These are phyloP conservation scores for Sparus aurata DNA, from an alignment of 2,797 vertebrate species.

Conservation along the genomic window DNA sequence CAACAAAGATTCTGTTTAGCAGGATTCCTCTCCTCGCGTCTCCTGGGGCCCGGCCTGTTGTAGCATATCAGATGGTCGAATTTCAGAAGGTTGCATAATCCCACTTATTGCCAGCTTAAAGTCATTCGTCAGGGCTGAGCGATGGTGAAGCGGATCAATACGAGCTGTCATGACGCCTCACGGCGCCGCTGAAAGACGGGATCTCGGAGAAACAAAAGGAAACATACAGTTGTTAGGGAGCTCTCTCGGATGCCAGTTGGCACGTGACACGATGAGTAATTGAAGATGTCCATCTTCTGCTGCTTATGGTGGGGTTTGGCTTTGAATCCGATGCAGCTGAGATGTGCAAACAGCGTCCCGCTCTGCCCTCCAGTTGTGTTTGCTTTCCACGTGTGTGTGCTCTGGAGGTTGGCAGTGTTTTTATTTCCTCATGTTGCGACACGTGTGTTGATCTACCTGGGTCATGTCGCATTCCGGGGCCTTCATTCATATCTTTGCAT, in stretches of 20 bases:
- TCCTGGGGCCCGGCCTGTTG: slow-evolving; percentile 59
- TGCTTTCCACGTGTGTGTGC: slow-evolving; percentile 24
- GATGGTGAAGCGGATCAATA: slow-evolving; percentile 83
- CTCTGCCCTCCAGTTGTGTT: slow-evolving; percentile 58
- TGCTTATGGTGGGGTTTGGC: slow-evolving; percentile 60
- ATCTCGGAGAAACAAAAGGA: slow-evolving; percentile 77
- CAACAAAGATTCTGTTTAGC: slow-evolving; percentile 56
- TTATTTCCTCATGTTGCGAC: slow-evolving; percentile 44
- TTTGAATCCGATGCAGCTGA: slow-evolving; percentile 64
- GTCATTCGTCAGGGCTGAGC: slow-evolving; percentile 79
- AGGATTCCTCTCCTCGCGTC: slow-evolving; percentile 31
- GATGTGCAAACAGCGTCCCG: slow-evolving; percentile 52
- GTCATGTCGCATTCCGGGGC: slow-evolving; percentile 21
- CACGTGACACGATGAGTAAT: slow-evolving; percentile 75
- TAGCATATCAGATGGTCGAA: slow-evolving; percentile 67
- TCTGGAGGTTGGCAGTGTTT: slow-evolving; percentile 39
- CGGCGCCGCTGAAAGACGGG: slow-evolving; percentile 68
- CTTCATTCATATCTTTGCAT: slow-evolving; percentile 18
- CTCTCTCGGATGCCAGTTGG: slow-evolving; percentile 69
- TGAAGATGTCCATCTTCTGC: slow-evolving; percentile 63
- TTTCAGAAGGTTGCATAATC: slow-evolving; percentile 81
- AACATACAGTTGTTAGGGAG: slow-evolving; percentile 74
- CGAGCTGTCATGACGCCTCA: slow-evolving; percentile 74
- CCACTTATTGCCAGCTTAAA: slow-evolving; percentile 76
- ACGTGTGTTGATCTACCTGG: slow-evolving; percentile 24